phyloP scores from a whole-genome alignment of 2,113 vertebrate genomes.

The Diadophis punctatus region DNA sequence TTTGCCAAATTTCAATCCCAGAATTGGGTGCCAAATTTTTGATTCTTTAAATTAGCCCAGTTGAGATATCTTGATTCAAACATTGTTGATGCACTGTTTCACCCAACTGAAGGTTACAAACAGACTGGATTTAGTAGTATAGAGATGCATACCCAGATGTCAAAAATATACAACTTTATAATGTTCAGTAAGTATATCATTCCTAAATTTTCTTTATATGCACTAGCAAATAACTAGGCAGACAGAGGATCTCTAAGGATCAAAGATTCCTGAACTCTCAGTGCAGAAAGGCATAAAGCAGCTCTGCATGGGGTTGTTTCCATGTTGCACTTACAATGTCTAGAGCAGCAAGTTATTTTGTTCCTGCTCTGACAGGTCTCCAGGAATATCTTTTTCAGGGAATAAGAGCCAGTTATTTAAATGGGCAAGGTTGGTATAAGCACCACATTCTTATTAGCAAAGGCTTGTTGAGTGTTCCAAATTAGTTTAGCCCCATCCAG shows the following conservation, averaged over 20 bases:
- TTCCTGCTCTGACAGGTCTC: background rate
- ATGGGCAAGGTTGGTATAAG: background rate
- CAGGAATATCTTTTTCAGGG: background rate
- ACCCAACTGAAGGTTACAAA: background rate
- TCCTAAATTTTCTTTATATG: background rate
- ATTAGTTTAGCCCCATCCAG: background rate
- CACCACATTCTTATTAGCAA: background rate
- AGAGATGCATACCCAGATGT: background rate
- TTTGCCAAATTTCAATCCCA: background rate
- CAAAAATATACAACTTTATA: background rate
- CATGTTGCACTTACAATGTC: background rate
- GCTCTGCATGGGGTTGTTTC: background rate
- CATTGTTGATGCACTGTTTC: background rate
- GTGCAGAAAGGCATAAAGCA: background rate
- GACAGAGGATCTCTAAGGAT: background rate
- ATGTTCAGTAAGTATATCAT: background rate
- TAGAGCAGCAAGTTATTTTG: background rate
- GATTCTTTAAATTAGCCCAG: background rate
- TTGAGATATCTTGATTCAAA: too few species aligned
- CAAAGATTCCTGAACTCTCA: background rate
- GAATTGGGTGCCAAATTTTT: background rate
- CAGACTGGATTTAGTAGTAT: background rate
- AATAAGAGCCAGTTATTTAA: background rate
- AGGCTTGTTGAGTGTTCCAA: background rate
- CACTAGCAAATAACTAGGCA: background rate